A percentile compares a stretch with the other conserved stretches of the same genome.
These are phyloP conservation scores for Heliconius congener DNA, from an alignment of 1,140 invertebrate species.

Conservation along the genomic window DNA sequence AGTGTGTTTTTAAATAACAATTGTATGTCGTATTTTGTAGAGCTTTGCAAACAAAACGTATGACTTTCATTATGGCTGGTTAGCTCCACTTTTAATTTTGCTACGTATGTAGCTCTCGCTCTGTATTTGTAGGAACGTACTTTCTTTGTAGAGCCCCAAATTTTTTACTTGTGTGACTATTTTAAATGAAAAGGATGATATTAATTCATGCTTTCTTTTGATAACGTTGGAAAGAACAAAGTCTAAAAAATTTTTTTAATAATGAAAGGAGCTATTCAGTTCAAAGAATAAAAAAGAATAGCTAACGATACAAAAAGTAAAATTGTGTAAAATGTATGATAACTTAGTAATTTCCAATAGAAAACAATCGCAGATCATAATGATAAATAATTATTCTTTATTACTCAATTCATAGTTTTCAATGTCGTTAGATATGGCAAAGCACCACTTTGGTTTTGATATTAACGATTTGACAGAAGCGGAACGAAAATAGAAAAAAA, in stretches of 20 bases:
- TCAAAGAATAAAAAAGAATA: background rate
- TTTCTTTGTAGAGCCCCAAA: conserved; percentile 26
- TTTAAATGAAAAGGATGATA: conserved; percentile 12
- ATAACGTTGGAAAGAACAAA: background rate
- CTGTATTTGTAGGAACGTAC: conserved; percentile 18
- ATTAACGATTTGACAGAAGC: no score
- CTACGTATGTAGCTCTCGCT: conserved; percentile 21
- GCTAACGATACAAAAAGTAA: background rate
- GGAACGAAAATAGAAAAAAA: no score
- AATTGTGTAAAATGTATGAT: no score
- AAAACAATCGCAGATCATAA: no score
- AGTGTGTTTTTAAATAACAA: conserved; percentile 2
- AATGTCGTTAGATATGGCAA: no score
- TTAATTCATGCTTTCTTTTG: conserved; percentile 21
- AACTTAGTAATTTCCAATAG: no score
- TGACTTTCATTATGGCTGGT: conserved; percentile 28
- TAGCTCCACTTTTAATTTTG: conserved; percentile 20
- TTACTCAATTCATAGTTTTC: no score
- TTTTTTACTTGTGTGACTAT: background rate
- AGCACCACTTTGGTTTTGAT: no score
- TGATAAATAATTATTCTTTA: no score
- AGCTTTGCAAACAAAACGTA: conserved; percentile 22
- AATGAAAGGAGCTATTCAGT: no score
- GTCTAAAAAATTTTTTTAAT: background rate
- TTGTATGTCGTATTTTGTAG: conserved; percentile 21